Evolutionary conservation across 2,113 vertebrate genomes (phyloP).

Genomic region (Herpetotheres cachinnans): DNA sequence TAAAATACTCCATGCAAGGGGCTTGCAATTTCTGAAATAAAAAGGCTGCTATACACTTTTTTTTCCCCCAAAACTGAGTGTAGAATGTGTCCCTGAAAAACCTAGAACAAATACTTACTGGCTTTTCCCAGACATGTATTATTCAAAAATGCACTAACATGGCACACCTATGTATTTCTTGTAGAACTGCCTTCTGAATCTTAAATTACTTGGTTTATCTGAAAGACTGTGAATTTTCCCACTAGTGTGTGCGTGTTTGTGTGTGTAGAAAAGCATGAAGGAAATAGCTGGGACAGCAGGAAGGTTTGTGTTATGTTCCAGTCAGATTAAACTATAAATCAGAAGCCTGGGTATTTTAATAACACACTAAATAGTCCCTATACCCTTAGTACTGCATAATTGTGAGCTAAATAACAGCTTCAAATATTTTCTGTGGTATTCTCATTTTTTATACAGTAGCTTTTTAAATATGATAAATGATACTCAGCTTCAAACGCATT

Average conservation of each 20-base stretch:
- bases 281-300: background rate
- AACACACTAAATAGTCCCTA: background rate
- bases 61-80: accelerated
- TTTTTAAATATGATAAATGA: background rate
- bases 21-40: background rate
- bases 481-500: background rate
- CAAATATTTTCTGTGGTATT: background rate
- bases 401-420: background rate
- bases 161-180: background rate
- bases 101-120: background rate
- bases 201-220: background rate
- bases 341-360: background rate
- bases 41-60: background rate
- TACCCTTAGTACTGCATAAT: background rate
- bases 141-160: background rate
- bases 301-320: background rate
- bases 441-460: background rate
- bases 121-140: background rate
- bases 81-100: background rate
- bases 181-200: background rate
- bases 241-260: background rate
- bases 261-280: background rate
- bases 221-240: background rate
- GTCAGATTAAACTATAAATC: slow-evolving; percentile 30
- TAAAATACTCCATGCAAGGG: slow-evolving; percentile 6